Percentiles rank a stretch among this genome's conserved stretches.
Conservation (phyloP, 2,888 invertebrate species). For the Abrostola triplasia region DNA sequence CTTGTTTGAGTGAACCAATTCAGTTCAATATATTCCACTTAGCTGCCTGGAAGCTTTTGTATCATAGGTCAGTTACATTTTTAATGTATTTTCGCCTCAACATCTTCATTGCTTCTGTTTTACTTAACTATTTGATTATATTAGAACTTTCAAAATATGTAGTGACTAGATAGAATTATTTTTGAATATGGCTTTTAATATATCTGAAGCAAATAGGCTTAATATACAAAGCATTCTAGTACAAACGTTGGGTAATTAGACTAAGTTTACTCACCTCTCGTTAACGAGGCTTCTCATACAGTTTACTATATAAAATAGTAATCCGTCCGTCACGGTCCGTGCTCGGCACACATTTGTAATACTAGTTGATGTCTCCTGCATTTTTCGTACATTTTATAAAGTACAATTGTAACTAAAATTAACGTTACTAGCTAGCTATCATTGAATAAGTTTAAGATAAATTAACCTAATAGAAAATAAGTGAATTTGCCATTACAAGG, state of each 20-base stretch:
- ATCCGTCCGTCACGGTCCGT: conserved; percentile 54
- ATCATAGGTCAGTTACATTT: conserved; percentile 33
- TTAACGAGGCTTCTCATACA: conserved; percentile 31
- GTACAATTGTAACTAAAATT: neutral
- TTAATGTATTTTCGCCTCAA: neutral
- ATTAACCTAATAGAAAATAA: neutral
- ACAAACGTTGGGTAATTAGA: conserved; percentile 42
- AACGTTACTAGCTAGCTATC: too few species aligned
- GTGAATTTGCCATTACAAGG: neutral
- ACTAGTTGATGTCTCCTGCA: conserved; percentile 32
- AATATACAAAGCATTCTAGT: conserved; percentile 33
- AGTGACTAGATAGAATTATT: too few species aligned
- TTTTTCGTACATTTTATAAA: conserved; percentile 3
- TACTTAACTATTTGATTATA: neutral
- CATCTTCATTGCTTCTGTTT: conserved; percentile 17
- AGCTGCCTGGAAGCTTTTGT: conserved; percentile 29
- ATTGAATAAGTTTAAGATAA: too few species aligned
- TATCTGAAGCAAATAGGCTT: conserved; percentile 1
- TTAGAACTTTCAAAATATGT: too few species aligned
- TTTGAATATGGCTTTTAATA: neutral
- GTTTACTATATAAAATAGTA: conserved; percentile 36
- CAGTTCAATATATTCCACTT: conserved; percentile 45
- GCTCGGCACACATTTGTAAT: conserved; percentile 45
- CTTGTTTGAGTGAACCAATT: conserved; percentile 41
- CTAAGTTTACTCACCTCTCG: conserved; percentile 50